These are phyloP conservation scores for Equus quagga DNA, from an alignment of 2,113 vertebrate species.

Conservation along the genomic window DNA sequence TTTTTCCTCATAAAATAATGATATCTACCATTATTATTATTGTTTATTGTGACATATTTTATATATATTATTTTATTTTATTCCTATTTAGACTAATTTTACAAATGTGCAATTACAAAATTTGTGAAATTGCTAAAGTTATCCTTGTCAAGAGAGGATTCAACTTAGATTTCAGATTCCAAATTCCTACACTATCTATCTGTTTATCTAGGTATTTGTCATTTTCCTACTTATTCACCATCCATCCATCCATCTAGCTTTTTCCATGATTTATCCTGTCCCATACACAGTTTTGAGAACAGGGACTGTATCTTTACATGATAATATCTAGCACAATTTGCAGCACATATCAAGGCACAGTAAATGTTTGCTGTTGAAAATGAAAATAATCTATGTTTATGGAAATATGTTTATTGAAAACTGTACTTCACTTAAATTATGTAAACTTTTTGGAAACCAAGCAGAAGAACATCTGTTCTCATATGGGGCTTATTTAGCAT, in stretches of 20 bases:
- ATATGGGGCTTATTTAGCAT: not conserved
- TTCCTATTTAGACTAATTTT: not conserved
- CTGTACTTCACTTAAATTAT: slow-evolving; percentile 52
- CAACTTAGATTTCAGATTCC: not conserved
- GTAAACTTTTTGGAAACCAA: slow-evolving; percentile 29
- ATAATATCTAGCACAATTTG: slow-evolving; percentile 23
- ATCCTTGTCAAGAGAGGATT: not conserved
- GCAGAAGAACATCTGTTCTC: slow-evolving; percentile 57
- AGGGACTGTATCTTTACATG: not conserved
- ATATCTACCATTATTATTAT: not conserved
- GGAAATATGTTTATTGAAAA: slow-evolving; percentile 68
- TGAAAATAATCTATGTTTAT: slow-evolving; percentile 66
- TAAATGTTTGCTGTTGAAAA: slow-evolving; percentile 62
- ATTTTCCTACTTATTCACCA: not conserved
- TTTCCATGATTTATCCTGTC: not conserved
- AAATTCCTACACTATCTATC: not conserved
- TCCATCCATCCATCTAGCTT: not conserved
- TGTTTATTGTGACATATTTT: not conserved
- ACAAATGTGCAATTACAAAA: not conserved
- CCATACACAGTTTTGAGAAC: not conserved
- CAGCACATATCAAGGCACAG: not conserved
- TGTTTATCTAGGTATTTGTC: not conserved
- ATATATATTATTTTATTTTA: not conserved
- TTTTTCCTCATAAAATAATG: not conserved
- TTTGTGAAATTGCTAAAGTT: not conserved